A percentile compares a stretch with the other conserved stretches of the same genome.
Conservation (phyloP, 2,888 invertebrate genomes). For the Tachina grossa region DNA sequence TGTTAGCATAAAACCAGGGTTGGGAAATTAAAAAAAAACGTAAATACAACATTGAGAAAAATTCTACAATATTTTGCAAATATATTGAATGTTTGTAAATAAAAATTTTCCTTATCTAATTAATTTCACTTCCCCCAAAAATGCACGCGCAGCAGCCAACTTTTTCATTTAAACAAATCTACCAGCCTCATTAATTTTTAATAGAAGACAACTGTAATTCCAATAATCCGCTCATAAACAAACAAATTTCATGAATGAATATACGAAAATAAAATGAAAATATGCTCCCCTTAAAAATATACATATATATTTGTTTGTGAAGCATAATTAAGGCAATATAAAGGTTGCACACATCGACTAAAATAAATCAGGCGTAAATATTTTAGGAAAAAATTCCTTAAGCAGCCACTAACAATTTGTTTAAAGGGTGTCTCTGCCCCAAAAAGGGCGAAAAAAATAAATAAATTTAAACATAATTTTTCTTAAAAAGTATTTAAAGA, state of each 20-base stretch:
- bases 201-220: conserved; percentile 72
- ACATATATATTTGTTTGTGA: background rate
- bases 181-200: conserved; percentile 77
- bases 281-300: background rate
- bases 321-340: conserved; percentile 22
- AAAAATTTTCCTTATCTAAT: background rate
- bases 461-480: background rate
- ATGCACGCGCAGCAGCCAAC: background rate
- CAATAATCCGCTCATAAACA: conserved; percentile 80
- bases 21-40: no score
- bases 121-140: background rate
- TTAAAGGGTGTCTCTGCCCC: background rate
- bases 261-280: conserved; percentile 34
- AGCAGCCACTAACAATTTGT: conserved; percentile 27
- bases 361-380: conserved; percentile 65
- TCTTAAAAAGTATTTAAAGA: conserved; percentile 27
- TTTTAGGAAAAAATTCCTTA: conserved; percentile 18
- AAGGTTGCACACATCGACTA: conserved; percentile 56
- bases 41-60: no score
- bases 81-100: no score
- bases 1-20: no score
- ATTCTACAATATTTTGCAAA: no score
- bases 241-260: conserved; percentile 18
- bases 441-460: background rate
- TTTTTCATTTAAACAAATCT: conserved; percentile 72